These are phyloP conservation scores for Corythoichthys haematopterus DNA, from an alignment of 2,113 vertebrate species.

Conservation along the genomic window DNA sequence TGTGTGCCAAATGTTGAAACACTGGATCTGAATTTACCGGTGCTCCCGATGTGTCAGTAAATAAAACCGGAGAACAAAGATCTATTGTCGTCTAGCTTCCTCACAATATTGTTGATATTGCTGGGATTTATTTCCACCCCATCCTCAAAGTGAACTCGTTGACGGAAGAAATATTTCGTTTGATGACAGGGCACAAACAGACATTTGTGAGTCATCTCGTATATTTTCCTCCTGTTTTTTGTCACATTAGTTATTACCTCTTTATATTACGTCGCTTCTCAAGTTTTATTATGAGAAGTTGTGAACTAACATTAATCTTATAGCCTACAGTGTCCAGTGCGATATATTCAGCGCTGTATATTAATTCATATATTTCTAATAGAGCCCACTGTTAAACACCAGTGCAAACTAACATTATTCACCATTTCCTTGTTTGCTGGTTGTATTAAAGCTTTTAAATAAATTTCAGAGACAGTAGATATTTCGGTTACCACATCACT, in stretches of 20 bases:
- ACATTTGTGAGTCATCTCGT: not conserved
- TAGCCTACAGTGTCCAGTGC: no score
- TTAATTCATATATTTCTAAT: not conserved
- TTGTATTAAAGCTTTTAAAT: not conserved
- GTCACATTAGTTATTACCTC: not conserved
- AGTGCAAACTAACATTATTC: not conserved
- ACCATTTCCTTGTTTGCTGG: not conserved
- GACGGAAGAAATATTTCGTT: not conserved
- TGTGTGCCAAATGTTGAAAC: not conserved
- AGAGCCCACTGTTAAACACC: not conserved
- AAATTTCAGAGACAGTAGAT: no score
- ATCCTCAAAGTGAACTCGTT: not conserved
- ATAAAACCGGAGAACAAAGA: conserved; percentile 63
- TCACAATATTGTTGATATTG: not conserved
- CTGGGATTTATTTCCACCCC: not conserved
- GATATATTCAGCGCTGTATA: not conserved
- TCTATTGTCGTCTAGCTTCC: conserved; percentile 47
- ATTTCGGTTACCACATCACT: not conserved
- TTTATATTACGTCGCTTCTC: not conserved
- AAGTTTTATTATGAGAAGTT: not conserved
- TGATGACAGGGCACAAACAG: not conserved
- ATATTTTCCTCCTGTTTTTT: not conserved
- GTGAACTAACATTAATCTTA: not conserved
- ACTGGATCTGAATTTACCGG: conserved; percentile 27
- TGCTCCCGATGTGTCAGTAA: conserved; percentile 22